These are phyloP conservation scores for Meghimatium bilineatum DNA, from an alignment of 2,888 invertebrate species.

Conservation along the genomic window DNA sequence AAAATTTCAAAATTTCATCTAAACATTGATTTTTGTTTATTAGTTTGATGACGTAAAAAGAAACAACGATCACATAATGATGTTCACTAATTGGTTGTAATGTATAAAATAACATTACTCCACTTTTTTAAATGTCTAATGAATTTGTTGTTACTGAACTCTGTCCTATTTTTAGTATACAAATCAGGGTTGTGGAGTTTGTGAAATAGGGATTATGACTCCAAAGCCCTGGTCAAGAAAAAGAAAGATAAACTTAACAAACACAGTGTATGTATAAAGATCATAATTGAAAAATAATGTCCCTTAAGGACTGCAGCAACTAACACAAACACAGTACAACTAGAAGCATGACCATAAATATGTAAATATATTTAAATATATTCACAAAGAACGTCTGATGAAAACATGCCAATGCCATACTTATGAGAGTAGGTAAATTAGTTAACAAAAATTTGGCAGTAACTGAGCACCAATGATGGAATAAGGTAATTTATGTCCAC, in stretches of 20 bases:
- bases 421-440: neutral
- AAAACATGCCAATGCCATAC: conserved; percentile 2
- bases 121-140: neutral
- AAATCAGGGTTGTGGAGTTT: too few relatives aligned
- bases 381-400: neutral
- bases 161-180: too few relatives aligned
- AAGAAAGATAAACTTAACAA: neutral
- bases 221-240: neutral
- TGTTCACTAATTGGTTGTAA: too few relatives aligned
- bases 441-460: neutral
- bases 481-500: too few relatives aligned
- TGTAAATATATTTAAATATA: neutral
- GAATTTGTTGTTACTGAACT: too few relatives aligned
- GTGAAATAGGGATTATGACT: neutral
- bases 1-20: too few relatives aligned
- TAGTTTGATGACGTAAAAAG: too few relatives aligned
- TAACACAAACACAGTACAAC: neutral
- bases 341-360: neutral
- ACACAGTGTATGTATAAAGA: neutral
- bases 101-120: too few relatives aligned
- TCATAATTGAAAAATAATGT: neutral
- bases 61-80: too few relatives aligned
- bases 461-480: too few relatives aligned
- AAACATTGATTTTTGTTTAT: too few relatives aligned
- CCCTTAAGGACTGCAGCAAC: neutral